Percentiles rank a stretch among this genome's conserved stretches.
Evolutionary conservation across 2,888 invertebrate species (phyloP).

Genomic region (Phaonia tiefii): DNA sequence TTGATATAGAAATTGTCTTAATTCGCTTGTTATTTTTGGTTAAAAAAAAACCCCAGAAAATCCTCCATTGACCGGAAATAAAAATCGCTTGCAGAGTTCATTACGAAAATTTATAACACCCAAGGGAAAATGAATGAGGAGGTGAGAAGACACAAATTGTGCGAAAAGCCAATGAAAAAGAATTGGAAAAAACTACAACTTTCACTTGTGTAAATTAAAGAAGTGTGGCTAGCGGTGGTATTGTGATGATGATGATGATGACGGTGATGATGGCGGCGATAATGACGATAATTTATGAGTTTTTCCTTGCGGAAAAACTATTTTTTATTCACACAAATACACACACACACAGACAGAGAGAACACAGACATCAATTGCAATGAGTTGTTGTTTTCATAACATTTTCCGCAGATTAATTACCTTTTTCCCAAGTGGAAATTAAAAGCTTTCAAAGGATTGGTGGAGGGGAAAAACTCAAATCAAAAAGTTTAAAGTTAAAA

Average conservation of each 20-base stretch:
- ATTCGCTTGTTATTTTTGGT: too few relatives aligned
- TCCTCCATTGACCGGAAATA: conserved; percentile 7
- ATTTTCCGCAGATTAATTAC: conserved; percentile 42
- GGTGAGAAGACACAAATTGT: too few relatives aligned
- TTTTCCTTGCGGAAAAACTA: conserved; percentile 34
- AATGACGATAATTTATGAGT: conserved; percentile 3
- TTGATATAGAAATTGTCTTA: too few relatives aligned
- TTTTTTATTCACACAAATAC: not conserved
- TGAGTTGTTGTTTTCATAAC: not conserved
- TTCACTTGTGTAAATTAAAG: conserved; percentile 3
- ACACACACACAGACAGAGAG: conserved; percentile 41
- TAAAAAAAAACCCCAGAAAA: too few relatives aligned
- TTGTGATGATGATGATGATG: not conserved
- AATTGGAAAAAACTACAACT: conserved; percentile 1
- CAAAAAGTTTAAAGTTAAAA: not conserved
- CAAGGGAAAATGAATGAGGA: not conserved
- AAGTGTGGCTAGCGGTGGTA: not conserved
- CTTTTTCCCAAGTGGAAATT: conserved; percentile 47
- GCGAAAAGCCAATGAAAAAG: too few relatives aligned
- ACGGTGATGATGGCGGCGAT: not conserved
- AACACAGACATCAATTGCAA: conserved; percentile 17
- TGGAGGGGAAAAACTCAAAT: conserved; percentile 1
- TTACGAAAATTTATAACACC: not conserved
- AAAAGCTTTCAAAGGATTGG: not conserved
- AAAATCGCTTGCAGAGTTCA: not conserved